Base-by-base conservation (phyloP, 2,797 vertebrate genomes). In the Agapornis canus region DNA sequence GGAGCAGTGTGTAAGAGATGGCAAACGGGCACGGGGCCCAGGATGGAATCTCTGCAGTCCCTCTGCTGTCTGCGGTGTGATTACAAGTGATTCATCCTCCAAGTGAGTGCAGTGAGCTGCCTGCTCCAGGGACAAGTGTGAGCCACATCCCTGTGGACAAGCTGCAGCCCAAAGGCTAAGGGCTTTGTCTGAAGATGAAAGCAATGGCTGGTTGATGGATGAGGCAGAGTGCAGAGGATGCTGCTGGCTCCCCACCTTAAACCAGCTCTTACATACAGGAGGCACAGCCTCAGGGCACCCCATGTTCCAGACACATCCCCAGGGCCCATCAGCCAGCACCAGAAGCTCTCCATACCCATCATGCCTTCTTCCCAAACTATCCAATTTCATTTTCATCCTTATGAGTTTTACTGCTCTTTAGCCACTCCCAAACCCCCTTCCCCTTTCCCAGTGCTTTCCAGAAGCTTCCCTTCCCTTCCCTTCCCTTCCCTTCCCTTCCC, bases 241-340 rank as follows among this genome's bases (percentile, higher is more conserved):
- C 13, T 72, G 54, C 49, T 64, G 43, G 16, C 32, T 68, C 29
- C 25, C 18, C n/a, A 56, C n/a, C 20, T 32, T 32, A 73, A 73
- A 65, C 29, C 37, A 70, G 31, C 45, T 56, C 26, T 64, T 29
- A 26, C 14, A 23, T 19, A 52, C 7, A 78, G 54, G 35, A 59
- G 27, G 14, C 59, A 49, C 51, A 73, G 42, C 51, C 47, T 88
- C 8, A 2, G 65, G 65, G 56, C 18, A 25, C 9, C 15, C 16
- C 0, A 0, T 10, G 47, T 48, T n/a, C 59, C 54, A 52, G 20
- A 31, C 18, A 3, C 6, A 1, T 6, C 70, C 11, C 63, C 64
- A 82, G 47, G 27, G 6, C 12, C 26, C 21, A 15, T 40, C 75
- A 47, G 6, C 29, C 56, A 52, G 16, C 32, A 21, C 43, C 43